These are phyloP conservation scores for Chaetophractus vellerosus DNA, from an alignment of 2,797 vertebrate genomes.

Conservation along the genomic window DNA sequence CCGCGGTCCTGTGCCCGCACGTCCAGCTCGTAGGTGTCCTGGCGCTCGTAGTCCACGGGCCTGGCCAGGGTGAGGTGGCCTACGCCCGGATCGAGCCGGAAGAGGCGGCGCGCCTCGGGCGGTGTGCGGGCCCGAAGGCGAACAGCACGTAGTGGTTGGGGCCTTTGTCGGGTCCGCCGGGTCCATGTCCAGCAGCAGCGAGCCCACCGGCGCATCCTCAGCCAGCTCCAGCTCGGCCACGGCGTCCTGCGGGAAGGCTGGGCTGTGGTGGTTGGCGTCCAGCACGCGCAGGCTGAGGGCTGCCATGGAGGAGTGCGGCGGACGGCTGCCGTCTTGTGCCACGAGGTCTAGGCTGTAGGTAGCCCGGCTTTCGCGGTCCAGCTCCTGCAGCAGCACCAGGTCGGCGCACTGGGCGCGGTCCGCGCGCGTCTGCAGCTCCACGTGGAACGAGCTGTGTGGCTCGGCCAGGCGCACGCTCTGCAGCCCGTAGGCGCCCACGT, in stretches of 20 bases:
- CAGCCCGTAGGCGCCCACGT: constrained; percentile 95
- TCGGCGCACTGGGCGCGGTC: constrained; percentile 97
- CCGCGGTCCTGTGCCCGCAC: constrained; percentile 94
- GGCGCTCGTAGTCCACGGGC: constrained; percentile 95
- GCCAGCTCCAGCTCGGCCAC: constrained; percentile 92
- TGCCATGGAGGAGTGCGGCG: constrained; percentile 89
- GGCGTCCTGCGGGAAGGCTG: constrained; percentile 93
- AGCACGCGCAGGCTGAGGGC: constrained; percentile 94
- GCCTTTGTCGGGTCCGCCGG: constrained; percentile 91
- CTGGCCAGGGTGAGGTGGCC: constrained; percentile 93
- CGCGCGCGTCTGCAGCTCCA: constrained; percentile 95
- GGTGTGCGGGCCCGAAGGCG: constrained; percentile 93
- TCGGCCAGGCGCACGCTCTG: constrained; percentile 96
- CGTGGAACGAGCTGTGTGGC: constrained; percentile 94
- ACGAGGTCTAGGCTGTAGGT: constrained; percentile 94
- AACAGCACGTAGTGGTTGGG: too few species aligned
- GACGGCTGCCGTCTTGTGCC: constrained; percentile 92
- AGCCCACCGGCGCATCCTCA: constrained; percentile 93
- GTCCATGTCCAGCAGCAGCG: constrained; percentile 90
- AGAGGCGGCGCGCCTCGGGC: constrained; percentile 91
- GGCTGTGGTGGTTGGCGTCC: constrained; percentile 97
- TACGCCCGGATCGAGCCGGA: constrained; percentile 89
- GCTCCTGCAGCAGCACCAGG: constrained; percentile 95
- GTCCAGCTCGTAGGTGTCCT: constrained; percentile 96
- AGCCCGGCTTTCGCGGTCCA: constrained; percentile 95